A percentile compares a stretch with the other conserved stretches of the same genome.
These are phyloP conservation scores for Myotis daubentonii DNA, from an alignment of 2,797 vertebrate species.

Conservation along the genomic window DNA sequence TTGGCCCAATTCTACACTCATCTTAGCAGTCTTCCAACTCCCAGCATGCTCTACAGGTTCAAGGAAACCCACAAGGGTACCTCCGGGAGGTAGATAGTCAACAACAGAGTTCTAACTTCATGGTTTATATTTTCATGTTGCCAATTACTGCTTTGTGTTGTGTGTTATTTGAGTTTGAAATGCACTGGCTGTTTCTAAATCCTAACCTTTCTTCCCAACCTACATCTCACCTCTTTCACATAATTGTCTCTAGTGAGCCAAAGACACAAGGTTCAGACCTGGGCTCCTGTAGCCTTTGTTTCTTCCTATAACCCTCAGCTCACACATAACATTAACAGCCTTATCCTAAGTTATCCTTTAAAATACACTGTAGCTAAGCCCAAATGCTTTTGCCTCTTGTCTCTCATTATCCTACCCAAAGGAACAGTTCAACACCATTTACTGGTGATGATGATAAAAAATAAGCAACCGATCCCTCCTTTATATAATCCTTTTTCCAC, in stretches of 20 bases:
- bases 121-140: neutral
- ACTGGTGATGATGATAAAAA: neutral
- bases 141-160: neutral
- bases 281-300: neutral
- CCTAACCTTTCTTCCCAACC: neutral
- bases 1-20: neutral
- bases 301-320: neutral
- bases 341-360: neutral
- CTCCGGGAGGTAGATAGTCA: neutral
- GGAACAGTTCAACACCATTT: neutral
- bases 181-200: slow-evolving; percentile 10
- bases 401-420: neutral
- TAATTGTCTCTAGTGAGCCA: neutral
- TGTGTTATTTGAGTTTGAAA: neutral
- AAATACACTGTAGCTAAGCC: neutral
- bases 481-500: neutral
- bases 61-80: neutral
- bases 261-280: neutral
- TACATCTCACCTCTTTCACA: neutral
- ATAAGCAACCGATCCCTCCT: neutral
- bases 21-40: neutral
- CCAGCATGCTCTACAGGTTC: neutral
- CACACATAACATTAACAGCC: neutral
- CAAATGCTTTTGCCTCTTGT: neutral
- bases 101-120: neutral